Evolutionary conservation across 2,888 invertebrate species (phyloP), one percentile per base, ranked within the genome.

Genomic region (Drosophila dives): DNA sequence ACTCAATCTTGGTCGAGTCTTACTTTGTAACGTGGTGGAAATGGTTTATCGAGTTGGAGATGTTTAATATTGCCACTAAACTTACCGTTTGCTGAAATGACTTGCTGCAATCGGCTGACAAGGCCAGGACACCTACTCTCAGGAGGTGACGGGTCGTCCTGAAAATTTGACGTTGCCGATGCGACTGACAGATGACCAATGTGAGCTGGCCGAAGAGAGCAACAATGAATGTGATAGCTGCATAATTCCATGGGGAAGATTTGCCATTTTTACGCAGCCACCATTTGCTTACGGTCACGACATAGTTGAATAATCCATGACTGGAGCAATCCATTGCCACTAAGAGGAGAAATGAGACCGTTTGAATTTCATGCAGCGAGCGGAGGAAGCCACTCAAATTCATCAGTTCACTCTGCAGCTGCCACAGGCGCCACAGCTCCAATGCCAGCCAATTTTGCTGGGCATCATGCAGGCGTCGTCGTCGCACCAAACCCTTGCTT

Each of bases 301-400:
- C 92, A 71, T 92, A 92, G 3, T 70, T 53, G 51, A 92, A 68
- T 63, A 92, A 92, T 20, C 72, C 38, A 23, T 92, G 91, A 1
- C 83, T 67, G 3, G 84, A 64, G 26, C 78, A 85, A 68, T 91
- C 91, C 3, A 81, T 56, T 17, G 85, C 68, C 3, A 73, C 84
- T 40, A 83, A 89, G 0, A 67, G 10, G 15, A 92, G 48, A 26
- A 89, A 90, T n/a, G 78, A 78, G 0, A 91, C 34, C 33, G 89
- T 51, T 65, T 91, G 91, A 15, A 83, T 58, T 11, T 76, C 80
- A 58, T 78, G 84, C 20, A 90, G 77, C 0, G 64, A 56, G 38
- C 76, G 75, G 12, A 90, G 67, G 0, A 32, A 26, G 1, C 64
- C 66, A 33, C 83, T 80, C 4, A 92, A 66, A 4, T 68, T 60